phyloP scores from a whole-genome alignment of 2,797 vertebrate genomes.

The Pelobates cultripes region DNA sequence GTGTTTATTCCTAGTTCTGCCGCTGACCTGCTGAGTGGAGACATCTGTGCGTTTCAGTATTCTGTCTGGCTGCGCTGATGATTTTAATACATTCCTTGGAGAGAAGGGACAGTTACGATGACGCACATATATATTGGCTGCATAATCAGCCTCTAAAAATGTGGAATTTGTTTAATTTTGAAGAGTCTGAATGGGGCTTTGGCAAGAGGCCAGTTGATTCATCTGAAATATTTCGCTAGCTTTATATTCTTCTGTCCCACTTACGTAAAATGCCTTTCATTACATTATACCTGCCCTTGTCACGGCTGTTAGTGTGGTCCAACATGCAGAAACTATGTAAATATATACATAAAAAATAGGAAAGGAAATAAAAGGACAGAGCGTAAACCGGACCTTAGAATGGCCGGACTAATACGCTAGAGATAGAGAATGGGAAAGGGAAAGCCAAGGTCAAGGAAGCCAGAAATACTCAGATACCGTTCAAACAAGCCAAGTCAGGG shows the following conservation, averaged over 20 bases:
- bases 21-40: constrained; percentile 26
- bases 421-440: too few relatives aligned
- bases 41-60: constrained; percentile 26
- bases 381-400: too few relatives aligned
- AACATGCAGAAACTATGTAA: too few relatives aligned
- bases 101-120: constrained; percentile 20
- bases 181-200: constrained; percentile 24
- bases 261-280: constrained; percentile 4
- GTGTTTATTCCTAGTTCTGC: not conserved
- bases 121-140: constrained; percentile 21
- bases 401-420: too few relatives aligned
- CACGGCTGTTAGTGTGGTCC: too few relatives aligned
- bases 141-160: not conserved
- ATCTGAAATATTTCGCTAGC: constrained; percentile 1
- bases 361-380: too few relatives aligned
- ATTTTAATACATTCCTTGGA: constrained; percentile 28
- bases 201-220: constrained; percentile 1
- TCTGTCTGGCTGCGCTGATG: constrained; percentile 20
- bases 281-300: not conserved
- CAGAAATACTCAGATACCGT: too few relatives aligned
- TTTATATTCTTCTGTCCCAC: not conserved
- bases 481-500: too few relatives aligned
- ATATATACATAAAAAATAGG: too few relatives aligned
- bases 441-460: too few relatives aligned
- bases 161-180: constrained; percentile 26